Base-by-base conservation (phyloP, 1,140 invertebrate species). In the Panagrolaimus sp. region DNA sequence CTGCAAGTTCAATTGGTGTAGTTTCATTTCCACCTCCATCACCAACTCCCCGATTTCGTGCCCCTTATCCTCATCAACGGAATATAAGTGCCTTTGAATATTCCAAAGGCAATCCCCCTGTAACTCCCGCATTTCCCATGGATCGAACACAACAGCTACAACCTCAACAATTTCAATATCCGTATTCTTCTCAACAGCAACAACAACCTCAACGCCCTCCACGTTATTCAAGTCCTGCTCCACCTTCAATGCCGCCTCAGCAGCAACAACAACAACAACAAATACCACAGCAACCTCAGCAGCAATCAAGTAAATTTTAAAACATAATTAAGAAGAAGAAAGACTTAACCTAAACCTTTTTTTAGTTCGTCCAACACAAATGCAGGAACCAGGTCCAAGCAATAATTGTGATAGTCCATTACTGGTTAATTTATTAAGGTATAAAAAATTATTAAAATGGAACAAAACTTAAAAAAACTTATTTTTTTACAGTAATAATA, bases 341-440 rank as follows among this genome's bases (percentile, higher is more conserved):
- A n/a, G n/a, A n/a, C 51, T 57, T 20, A 57, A 11, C n/a, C 51
- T n/a, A n/a, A 57, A 57, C 51, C 13, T n/a, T 20, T 20, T 27
- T 57, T 57, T 27, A 27, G 20, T 57, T 20, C 51, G 51, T 11
- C 51, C 51, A n/a, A 9, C 51, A 11, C 51, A 57, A 25, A 20
- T 27, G 11, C 51, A 27, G 4, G 51, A 57, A 27, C 51, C 51
- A 11, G 51, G 51, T 20, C 51, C 51, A 57, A 57, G 51, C n/a
- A 57, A 9, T 16, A 27, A 38, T 38, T 38, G 20, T 57, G 51
- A 57, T 27, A 57, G 51, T 57, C 51, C 51, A 25, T 57, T 57
- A 27, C 51, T 57, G 11, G 51, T 57, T n/a, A 57, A 57, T 57
- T 16, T 57, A 16, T 57, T 57, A 57, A 57, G 27, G 51, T 57